Percentiles rank a stretch among this genome's conserved stretches.
These are phyloP conservation scores for Ovis aries DNA, from an alignment of 2,113 vertebrate species.

Conservation along the genomic window ARS-UI_Ramb_v3.0 NC_056063.1:78996501-78997000, in stretches of 20 bases:
- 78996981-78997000: neutral
- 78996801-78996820: neutral
- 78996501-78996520: neutral
- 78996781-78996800: neutral
- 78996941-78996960: neutral
- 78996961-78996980: neutral
- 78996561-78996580: neutral
- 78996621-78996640: neutral
- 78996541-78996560: neutral
- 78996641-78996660: neutral
- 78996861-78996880: neutral
- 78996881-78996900: neutral
- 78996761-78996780: neutral
- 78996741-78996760: slow-evolving; percentile 33
- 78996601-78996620: neutral
- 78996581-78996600: slow-evolving; percentile 18
- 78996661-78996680: neutral
- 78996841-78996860: neutral
- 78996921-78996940: neutral
- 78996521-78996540: neutral
- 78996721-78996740: slow-evolving; percentile 37
- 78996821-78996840: neutral
- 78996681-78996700: slow-evolving; percentile 4
- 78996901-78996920: neutral
- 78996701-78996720: slow-evolving; percentile 35